A percentile compares a stretch with the other conserved stretches of the same genome.
These are phyloP conservation scores for Mus minutoides DNA, from an alignment of 2,797 vertebrate species.

Conservation along the genomic window DNA sequence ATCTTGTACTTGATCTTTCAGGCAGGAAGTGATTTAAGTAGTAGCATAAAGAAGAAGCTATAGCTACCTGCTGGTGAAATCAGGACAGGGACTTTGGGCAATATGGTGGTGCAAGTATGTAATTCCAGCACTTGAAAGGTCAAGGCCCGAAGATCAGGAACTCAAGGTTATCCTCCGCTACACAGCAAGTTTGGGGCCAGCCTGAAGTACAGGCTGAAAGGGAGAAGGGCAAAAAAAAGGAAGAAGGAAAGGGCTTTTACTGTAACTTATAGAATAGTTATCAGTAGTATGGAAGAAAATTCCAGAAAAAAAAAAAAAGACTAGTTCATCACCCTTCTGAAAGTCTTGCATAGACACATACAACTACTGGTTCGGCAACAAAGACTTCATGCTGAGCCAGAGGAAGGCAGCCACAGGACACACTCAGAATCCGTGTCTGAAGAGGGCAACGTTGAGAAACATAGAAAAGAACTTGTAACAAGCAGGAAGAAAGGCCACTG, in stretches of 20 bases:
- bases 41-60: not conserved
- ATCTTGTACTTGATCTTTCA: not conserved
- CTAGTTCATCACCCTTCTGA: not conserved
- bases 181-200: not conserved
- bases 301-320: not conserved
- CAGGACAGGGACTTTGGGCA: not conserved
- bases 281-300: not conserved
- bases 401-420: not conserved
- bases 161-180: not conserved
- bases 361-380: not conserved
- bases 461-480: not conserved
- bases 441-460: not conserved
- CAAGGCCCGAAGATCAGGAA: too few relatives aligned
- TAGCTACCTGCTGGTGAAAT: not conserved
- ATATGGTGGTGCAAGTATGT: accelerated
- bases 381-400: not conserved
- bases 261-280: not conserved
- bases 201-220: not conserved
- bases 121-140: not conserved
- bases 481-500: not conserved
- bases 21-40: not conserved
- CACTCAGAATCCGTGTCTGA: not conserved
- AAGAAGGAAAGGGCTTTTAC: not conserved
- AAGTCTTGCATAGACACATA: not conserved
- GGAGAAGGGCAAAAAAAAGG: too few relatives aligned